phyloP scores from a whole-genome alignment of 2,797 vertebrate species.

The Micropoecilia bifurca region DNA sequence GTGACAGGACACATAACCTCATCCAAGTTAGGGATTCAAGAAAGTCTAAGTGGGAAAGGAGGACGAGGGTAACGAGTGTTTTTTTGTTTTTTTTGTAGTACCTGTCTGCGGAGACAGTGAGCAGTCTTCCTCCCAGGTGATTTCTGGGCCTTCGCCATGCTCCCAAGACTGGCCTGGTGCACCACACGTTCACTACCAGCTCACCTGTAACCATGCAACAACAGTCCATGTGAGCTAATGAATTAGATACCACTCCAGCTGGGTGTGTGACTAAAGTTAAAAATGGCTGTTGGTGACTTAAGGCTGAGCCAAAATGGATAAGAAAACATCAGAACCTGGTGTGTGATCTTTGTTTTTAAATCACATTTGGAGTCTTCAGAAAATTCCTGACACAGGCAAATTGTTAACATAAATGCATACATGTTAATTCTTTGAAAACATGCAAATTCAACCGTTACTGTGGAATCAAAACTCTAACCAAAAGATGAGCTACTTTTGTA shows the following conservation, averaged over 20 bases:
- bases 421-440: neutral
- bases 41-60: neutral
- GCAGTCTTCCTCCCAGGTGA: conserved; percentile 78
- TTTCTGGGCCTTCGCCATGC: conserved; percentile 81
- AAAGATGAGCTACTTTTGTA: neutral
- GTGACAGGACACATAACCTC: neutral
- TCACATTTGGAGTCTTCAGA: neutral
- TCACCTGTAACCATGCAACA: conserved; percentile 64
- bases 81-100: conserved; percentile 42
- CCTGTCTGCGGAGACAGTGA: conserved; percentile 77
- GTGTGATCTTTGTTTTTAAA: neutral
- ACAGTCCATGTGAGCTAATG: conserved; percentile 48
- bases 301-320: neutral
- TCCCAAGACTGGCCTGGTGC: conserved; percentile 60
- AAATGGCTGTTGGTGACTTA: neutral
- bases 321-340: neutral
- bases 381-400: neutral
- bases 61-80: conserved; percentile 14
- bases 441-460: neutral
- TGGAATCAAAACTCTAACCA: neutral
- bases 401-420: neutral
- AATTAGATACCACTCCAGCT: conserved; percentile 9
- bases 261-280: neutral
- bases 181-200: conserved; percentile 53
- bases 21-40: neutral